Conservation (phyloP, 2,797 vertebrate genomes). For the Hyperoplus lanceolatus region DNA sequence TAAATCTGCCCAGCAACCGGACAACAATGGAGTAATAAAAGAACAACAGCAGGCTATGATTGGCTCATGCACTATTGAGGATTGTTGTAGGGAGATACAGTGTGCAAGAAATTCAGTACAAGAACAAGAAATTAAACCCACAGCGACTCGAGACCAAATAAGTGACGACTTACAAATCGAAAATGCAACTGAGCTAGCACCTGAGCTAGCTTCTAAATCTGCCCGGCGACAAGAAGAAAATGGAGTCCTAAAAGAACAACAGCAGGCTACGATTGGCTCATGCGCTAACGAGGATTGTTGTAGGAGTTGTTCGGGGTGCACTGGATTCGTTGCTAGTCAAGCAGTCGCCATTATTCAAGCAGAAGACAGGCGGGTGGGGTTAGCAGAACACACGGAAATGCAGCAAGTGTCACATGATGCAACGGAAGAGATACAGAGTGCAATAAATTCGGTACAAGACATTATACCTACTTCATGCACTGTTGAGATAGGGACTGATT, state of each 20-base stretch:
- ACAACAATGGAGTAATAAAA: neutral
- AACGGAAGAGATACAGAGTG: neutral
- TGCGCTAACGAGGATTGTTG: conserved; percentile 22
- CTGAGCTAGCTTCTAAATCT: neutral
- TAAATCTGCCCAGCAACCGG: conserved; percentile 33
- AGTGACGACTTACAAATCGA: no score
- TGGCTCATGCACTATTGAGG: neutral
- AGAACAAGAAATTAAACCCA: no score
- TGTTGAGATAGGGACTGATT: neutral
- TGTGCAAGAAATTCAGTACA: no score
- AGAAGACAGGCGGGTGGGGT: conserved; percentile 37
- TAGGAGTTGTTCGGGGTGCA: conserved; percentile 45
- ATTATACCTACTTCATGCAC: no score
- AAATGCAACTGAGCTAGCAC: no score
- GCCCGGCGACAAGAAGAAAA: neutral
- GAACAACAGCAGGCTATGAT: conserved; percentile 19
- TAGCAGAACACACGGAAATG: conserved; percentile 36
- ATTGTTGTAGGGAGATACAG: neutral
- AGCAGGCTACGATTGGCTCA: neutral
- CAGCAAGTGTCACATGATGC: conserved; percentile 23
- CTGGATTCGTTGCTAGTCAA: conserved; percentile 29
- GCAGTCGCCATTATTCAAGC: conserved; percentile 9
- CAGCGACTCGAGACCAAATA: no score
- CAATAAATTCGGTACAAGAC: no score
- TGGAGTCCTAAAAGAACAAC: neutral